Evolutionary conservation across 2,888 invertebrate genomes (phyloP), one percentile per base, ranked within the genome.

Genomic region (Lasioglossum malachurum): DNA sequence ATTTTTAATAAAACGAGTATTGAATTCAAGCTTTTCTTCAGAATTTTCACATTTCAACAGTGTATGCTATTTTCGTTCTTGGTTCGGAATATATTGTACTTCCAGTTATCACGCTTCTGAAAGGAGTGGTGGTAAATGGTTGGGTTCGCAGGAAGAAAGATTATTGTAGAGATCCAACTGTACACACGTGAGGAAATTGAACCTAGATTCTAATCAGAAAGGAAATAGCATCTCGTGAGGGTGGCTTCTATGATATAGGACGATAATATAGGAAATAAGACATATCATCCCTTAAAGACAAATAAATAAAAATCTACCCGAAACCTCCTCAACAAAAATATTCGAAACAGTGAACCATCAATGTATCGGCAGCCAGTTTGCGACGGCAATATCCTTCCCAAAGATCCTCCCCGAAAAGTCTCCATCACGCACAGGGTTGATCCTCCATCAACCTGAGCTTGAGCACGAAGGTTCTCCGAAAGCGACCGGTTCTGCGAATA

Each of bases 401-500:
- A 23, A 53, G 23, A 23, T 53, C 53, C 23, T 53, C 16, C 14
- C 60, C 2, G 27, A 7, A 60, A 16, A 14, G 1, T 60, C 27
- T 27, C 14, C 27, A 60, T 31, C 27, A 4, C 2, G 14, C 1
- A 1, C 4, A 60, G 60, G 27, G 60, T 60, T 60, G 60, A 60
- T 31, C 5, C 60, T 60, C 60, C 14, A 60, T 27, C 27, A 7
- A 7, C 16, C 14, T 7, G 53, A 53, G 53, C 23, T 53, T 53
- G 14, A 60, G 27, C 60, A 27, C 27, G 57, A 57, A 49, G 5
- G 1, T 60, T 60, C 27, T 60, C 14, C 60, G 27, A 14, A 27
- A 35, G 16, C 67, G 19, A 35, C 8, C 71, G n/a, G n/a, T 46
- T 69, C 71, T 23, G 44, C 35, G 81, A 81, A 76, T 71, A 71